phyloP scores from a whole-genome alignment of 2,888 invertebrate genomes.

The Thereva nobilitata region DNA sequence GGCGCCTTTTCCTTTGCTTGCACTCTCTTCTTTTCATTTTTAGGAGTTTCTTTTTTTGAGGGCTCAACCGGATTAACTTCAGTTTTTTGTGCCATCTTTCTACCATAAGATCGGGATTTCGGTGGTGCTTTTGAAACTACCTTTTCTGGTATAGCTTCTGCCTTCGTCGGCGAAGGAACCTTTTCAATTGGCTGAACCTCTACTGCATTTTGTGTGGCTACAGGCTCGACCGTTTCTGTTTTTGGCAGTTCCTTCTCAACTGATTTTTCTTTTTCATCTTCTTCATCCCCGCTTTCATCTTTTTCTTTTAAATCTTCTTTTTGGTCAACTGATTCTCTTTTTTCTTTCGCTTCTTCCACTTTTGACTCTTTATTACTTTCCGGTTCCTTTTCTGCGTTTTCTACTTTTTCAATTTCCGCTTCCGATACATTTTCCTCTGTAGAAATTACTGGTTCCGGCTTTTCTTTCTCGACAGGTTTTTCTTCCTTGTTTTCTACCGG shows the following conservation, averaged over 20 bases:
- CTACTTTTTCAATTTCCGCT: conserved; percentile 1
- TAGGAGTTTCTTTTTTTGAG: neutral
- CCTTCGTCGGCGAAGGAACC: no score
- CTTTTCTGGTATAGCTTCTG: no score
- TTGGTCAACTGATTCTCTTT: conserved; percentile 11
- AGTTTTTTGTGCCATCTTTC: conserved; percentile 19
- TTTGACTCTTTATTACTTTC: conserved; percentile 2
- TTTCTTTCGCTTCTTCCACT: conserved; percentile 13
- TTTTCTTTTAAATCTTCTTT: conserved; percentile 30
- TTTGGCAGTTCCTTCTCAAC: conserved; percentile 1
- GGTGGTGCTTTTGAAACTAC: no score
- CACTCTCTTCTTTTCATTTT: neutral
- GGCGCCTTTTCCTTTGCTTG: neutral
- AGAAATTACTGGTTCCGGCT: neutral
- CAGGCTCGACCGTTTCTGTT: conserved; percentile 1
- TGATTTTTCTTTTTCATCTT: neutral
- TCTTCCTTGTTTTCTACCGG: no score
- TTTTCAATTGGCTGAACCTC: neutral
- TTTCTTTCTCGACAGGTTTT: neutral
- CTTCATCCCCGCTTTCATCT: neutral
- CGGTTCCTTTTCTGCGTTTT: neutral
- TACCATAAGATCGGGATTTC: no score
- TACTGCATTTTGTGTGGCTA: neutral
- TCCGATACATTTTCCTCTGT: conserved; percentile 5
- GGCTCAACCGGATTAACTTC: conserved; percentile 32